phyloP scores from a whole-genome alignment of 2,888 invertebrate species.

The Meghimatium bilineatum region DNA sequence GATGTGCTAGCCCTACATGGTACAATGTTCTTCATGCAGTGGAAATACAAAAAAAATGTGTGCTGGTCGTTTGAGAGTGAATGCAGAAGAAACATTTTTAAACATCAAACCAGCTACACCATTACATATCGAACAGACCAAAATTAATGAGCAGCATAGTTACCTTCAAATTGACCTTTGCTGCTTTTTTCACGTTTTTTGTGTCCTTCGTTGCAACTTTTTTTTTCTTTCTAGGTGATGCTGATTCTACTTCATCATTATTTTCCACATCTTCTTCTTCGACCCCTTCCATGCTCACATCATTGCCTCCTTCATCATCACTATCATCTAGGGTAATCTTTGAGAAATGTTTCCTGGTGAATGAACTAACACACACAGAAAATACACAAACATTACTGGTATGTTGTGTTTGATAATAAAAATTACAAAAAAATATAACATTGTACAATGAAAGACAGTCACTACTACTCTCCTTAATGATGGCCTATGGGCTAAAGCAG shows the following conservation, averaged over 20 bases:
- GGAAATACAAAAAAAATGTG: too few relatives aligned
- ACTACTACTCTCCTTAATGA: too few relatives aligned
- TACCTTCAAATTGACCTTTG: constrained; percentile 27
- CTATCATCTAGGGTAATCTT: constrained; percentile 46
- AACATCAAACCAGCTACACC: too few relatives aligned
- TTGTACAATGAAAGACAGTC: too few relatives aligned
- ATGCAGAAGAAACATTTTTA: too few relatives aligned
- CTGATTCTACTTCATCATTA: constrained; percentile 19
- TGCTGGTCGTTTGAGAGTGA: too few relatives aligned
- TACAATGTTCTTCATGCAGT: too few relatives aligned
- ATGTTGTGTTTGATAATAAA: too few relatives aligned
- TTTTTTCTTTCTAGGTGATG: constrained; percentile 58
- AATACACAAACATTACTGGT: too few relatives aligned
- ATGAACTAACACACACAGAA: constrained; percentile 44
- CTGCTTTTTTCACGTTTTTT: not conserved
- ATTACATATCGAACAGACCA: not conserved
- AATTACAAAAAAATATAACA: too few relatives aligned
- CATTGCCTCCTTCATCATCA: constrained; percentile 22
- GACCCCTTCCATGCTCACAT: constrained; percentile 40
- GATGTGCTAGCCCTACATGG: too few relatives aligned
- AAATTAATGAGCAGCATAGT: not conserved
- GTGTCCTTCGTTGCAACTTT: constrained; percentile 64
- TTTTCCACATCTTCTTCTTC: constrained; percentile 25
- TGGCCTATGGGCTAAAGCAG: too few relatives aligned
- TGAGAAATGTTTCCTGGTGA: constrained; percentile 43